Conservation (phyloP, 2,113 vertebrate species). For the Melanostigma gelatinosum region DNA sequence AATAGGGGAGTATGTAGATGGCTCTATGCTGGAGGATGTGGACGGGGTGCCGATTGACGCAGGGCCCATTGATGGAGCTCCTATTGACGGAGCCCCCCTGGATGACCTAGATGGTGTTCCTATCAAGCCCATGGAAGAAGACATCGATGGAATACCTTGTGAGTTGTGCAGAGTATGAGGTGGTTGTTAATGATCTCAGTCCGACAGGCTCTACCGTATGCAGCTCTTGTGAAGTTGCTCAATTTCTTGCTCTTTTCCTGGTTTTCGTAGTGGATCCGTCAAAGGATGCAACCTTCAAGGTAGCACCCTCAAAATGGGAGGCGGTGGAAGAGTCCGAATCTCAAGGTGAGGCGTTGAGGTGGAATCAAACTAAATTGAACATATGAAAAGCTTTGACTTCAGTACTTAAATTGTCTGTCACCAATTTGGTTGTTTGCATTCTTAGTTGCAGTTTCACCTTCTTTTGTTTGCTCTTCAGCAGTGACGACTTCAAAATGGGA, state of each 20-base stretch:
- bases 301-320: conserved; percentile 98
- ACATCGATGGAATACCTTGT: conserved; percentile 97
- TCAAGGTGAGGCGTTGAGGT: conserved; percentile 85
- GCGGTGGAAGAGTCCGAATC: conserved; percentile 94
- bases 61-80: conserved; percentile 80
- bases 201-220: background rate
- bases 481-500: conserved; percentile 99
- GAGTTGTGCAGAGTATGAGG: conserved; percentile 61
- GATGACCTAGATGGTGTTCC: conserved; percentile 97
- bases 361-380: background rate
- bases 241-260: background rate
- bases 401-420: background rate
- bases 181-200: background rate
- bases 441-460: background rate
- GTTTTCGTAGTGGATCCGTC: conserved; percentile 77
- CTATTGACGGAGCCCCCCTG: conserved; percentile 86
- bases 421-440: background rate
- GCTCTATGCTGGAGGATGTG: conserved; percentile 91
- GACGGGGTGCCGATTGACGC: conserved; percentile 93
- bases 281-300: conserved; percentile 95
- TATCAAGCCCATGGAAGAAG: conserved; percentile 94
- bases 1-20: conserved; percentile 93
- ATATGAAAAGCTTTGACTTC: no score
- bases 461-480: conserved; percentile 80
- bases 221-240: background rate